Base-by-base conservation (phyloP, 2,888 invertebrate species). In the Agrochola circellaris region DNA sequence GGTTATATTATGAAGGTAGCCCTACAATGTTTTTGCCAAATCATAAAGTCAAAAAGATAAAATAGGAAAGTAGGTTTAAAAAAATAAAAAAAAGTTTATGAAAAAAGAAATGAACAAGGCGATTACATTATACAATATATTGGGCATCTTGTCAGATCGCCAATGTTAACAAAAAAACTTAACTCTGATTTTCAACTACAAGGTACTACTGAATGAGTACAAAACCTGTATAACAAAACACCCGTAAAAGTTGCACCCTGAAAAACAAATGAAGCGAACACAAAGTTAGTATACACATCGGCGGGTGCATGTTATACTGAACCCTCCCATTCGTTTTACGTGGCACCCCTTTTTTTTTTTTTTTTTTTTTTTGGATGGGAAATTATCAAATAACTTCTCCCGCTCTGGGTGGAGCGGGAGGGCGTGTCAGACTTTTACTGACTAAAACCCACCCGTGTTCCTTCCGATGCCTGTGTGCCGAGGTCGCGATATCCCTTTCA, bases 191-290 rank as follows among this genome's bases (percentile, higher is more conserved):
- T 38, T 13, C 15, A n/a, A n/a, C n/a, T 26, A 60, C 61, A 48
- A 79, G 20, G 58, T 23, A n/a, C 23, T n/a, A 51, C 8, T 34
- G 2, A 38, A 15, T 8, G 30, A 61, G 56, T 34, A 60, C 48
- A 71, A 71, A 70, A 58, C 17, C n/a, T 45, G 67, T 42, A 69
- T 61, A 79, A 58, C 30, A 23, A 26, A 68, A 54, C 26, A 45
- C 26, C 48, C 61, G 65, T 82, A 74, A 77, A 78, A 58, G 76
- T 67, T 83, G 65, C 78, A 85, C 74, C 56, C 74, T 61, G 64
- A 42, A 73, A 83, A 66, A 15, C n/a, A 72, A 85, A 83, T 83
- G 86, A 83, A 60, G 72, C 60, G 83, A n/a, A 58, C 72, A 85
- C 72, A 15, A 48, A 62, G 26, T 82, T 74, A 30, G 62, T 65